Percentiles rank a stretch among this genome's conserved stretches.
Conservation (phyloP, 2,888 invertebrate genomes). For the Achlya flavicornis region DNA sequence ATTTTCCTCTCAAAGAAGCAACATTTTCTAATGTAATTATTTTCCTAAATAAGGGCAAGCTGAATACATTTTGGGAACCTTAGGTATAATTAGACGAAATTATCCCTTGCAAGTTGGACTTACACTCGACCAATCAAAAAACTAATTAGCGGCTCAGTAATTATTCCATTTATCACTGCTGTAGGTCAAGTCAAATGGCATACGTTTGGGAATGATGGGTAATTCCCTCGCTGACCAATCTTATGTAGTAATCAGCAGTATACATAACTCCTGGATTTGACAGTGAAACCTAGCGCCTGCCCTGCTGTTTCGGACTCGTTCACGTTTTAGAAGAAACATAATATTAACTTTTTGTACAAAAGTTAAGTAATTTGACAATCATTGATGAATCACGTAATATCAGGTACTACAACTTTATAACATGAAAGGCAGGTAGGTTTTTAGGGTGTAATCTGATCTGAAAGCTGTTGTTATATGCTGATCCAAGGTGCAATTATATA, state of each 20-base stretch:
- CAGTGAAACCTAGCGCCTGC: background rate
- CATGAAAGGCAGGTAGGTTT: no score
- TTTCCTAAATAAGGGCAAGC: background rate
- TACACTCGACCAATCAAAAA: background rate
- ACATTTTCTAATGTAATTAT: conserved; percentile 3
- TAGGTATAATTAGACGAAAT: conserved; percentile 8
- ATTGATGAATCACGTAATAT: no score
- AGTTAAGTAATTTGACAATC: no score
- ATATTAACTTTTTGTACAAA: no score
- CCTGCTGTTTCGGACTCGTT: background rate
- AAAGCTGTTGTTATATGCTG: no score
- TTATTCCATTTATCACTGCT: background rate
- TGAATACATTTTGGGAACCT: conserved; percentile 1
- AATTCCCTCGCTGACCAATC: background rate
- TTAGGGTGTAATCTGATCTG: no score
- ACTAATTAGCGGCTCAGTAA: conserved; percentile 6
- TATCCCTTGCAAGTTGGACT: conserved; percentile 3
- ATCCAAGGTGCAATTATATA: no score
- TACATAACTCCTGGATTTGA: background rate
- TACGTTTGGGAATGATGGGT: background rate
- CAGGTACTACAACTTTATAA: no score
- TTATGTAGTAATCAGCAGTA: conserved; percentile 10
- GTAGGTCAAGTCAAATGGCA: background rate
- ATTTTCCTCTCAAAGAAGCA: background rate
- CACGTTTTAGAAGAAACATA: no score